Percentiles rank a stretch among this genome's conserved stretches.
Conservation (phyloP, 2,113 vertebrate genomes). For the Agapornis roseicollis region DNA sequence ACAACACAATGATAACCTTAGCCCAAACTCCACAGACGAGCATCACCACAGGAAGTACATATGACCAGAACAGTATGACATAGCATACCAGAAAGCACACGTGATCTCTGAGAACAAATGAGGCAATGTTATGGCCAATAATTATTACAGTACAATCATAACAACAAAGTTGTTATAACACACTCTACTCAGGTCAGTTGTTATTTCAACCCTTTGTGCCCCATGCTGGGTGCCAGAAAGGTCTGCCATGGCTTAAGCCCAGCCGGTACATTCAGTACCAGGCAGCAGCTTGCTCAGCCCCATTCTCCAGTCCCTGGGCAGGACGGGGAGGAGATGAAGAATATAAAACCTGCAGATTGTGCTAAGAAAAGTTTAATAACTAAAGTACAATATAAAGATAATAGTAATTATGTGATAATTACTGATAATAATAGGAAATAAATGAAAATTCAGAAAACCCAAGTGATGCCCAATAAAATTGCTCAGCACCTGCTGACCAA, state of each 20-base stretch:
- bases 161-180: neutral
- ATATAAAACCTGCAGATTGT: neutral
- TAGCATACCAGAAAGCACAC: neutral
- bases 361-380: neutral
- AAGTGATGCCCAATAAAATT: neutral
- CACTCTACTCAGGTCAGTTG: neutral
- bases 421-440: neutral
- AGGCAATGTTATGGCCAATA: neutral
- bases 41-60: neutral
- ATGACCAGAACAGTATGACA: neutral
- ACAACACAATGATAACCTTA: neutral
- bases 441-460: neutral
- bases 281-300: neutral
- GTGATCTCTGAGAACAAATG: neutral
- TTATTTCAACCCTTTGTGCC: neutral
- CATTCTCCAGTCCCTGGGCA: neutral
- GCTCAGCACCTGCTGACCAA: neutral
- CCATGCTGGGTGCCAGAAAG: neutral
- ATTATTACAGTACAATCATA: neutral
- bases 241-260: neutral
- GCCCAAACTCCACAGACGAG: neutral
- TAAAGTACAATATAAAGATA: neutral
- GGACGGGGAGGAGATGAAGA: neutral
- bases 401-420: neutral
- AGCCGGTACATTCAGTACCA: neutral